Evolutionary conservation across 1,140 invertebrate genomes (phyloP), one percentile per base, ranked within the genome.

Genomic region (Diabrotica virgifera): DNA sequence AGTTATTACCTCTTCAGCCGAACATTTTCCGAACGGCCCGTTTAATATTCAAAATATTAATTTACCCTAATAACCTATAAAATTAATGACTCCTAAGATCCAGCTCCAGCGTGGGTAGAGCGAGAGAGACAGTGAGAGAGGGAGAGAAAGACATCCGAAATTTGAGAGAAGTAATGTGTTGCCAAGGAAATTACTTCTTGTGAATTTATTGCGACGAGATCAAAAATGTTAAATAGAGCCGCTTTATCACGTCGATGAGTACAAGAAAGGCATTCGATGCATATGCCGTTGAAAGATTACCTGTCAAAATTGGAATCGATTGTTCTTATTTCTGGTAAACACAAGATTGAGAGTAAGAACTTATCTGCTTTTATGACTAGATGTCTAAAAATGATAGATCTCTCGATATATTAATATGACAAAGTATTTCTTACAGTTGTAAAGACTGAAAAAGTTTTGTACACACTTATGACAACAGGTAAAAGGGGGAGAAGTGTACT

Each of bases 1-100:
- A 46, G 40, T 46, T 46, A 46, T 46, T 46, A 46, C 40, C 40
- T 46, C n/a, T 24, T 46, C n/a, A 46, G 40, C n/a, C 40, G n/a
- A 8, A 46, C 40, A 46, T 46, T 46, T 46, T 46, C 40, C n/a
- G 40, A 46, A 46, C 40, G 40, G 40, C 40, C n/a, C n/a, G 40
- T 46, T 46, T 46, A n/a, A 46, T 46, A 46, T n/a, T 46, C 40
- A 46, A 46, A 46, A 46, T 46, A 46, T 46, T 46, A 46, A 46
- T 46, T 46, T 46, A 46, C 40, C n/a, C 40, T 46, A 46, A 46
- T 46, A 46, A 46, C 40, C 40, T 46, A 46, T 46, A 46, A 46
- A 46, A 46, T 46, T 46, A 46, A 46, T 46, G 40, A 46, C 40
- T 46, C 8, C n/a, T 4, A n/a, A 46, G 40, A 46, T 46, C 8